Percentiles rank a stretch among this genome's conserved stretches.
Evolutionary conservation across 1,140 invertebrate genomes (phyloP).

Genomic region (Hyphantria cunea): DNA sequence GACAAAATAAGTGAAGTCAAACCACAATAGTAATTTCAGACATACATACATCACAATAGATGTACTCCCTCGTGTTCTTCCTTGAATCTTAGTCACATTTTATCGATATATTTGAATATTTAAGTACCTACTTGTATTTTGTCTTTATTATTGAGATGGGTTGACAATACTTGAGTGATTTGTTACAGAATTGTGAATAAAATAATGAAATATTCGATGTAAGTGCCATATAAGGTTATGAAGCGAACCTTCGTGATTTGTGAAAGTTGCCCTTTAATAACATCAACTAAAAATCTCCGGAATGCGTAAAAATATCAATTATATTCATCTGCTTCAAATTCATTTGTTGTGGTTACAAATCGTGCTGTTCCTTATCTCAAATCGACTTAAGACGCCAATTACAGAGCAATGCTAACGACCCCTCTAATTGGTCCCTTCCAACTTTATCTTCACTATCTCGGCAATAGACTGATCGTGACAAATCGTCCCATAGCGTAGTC

Average conservation of each 20-base stretch:
- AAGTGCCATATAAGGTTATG: too few relatives aligned
- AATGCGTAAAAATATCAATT: conserved; percentile 7
- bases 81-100: too few relatives aligned
- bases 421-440: conserved; percentile 26
- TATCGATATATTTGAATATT: too few relatives aligned
- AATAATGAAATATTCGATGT: too few relatives aligned
- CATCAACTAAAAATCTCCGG: background rate
- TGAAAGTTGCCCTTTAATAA: too few relatives aligned
- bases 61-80: too few relatives aligned
- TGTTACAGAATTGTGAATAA: too few relatives aligned
- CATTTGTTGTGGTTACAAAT: conserved; percentile 18
- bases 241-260: too few relatives aligned
- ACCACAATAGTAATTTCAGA: background rate
- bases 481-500: conserved; percentile 16
- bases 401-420: conserved; percentile 26
- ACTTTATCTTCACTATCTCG: conserved; percentile 20
- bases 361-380: conserved; percentile 12
- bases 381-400: conserved; percentile 20
- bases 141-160: too few relatives aligned
- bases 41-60: too few relatives aligned
- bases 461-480: conserved; percentile 25
- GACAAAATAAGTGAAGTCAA: background rate
- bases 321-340: conserved; percentile 15
- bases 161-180: too few relatives aligned
- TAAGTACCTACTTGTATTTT: too few relatives aligned